These are phyloP conservation scores for Catharus fuscescens DNA, from an alignment of 2,113 vertebrate genomes.

Conservation along the genomic window DNA sequence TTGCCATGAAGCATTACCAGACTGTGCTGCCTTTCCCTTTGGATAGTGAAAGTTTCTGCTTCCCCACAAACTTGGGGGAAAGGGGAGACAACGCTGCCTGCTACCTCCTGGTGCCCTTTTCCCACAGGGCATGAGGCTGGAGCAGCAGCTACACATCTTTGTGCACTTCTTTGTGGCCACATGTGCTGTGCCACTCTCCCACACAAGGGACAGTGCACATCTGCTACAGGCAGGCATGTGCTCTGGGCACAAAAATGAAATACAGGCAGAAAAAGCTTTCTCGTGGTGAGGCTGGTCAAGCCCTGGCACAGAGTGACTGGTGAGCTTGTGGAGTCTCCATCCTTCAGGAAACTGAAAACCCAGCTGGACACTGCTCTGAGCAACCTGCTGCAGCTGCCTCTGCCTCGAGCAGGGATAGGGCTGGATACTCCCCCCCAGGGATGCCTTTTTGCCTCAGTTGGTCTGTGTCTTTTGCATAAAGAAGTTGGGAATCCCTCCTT, in stretches of 20 bases:
- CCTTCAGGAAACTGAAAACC: background rate
- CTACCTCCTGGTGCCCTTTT: background rate
- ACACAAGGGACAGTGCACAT: background rate
- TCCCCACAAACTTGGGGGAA: background rate
- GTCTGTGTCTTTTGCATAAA: background rate
- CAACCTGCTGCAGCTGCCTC: background rate
- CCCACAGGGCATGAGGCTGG: background rate
- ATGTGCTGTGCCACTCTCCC: background rate
- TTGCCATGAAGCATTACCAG: accelerated
- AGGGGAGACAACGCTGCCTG: background rate
- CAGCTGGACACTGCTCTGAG: background rate
- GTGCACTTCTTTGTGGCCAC: background rate
- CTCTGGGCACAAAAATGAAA: background rate
- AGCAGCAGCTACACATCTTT: background rate
- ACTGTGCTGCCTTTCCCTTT: background rate
- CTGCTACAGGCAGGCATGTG: background rate
- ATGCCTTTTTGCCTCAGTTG: background rate
- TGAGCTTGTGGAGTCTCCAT: background rate
- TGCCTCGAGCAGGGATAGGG: background rate
- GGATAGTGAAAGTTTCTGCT: background rate
- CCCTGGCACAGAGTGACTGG: background rate
- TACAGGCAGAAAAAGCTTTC: background rate
- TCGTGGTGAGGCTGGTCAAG: background rate
- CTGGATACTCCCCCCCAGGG: background rate
- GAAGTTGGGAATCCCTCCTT: background rate